Evolutionary conservation across 35 echinoderm and acorn worm genomes (phyloP), one percentile per base, ranked within the genome.

Genomic region (Hemicentrotus pulcherrimus): DNA sequence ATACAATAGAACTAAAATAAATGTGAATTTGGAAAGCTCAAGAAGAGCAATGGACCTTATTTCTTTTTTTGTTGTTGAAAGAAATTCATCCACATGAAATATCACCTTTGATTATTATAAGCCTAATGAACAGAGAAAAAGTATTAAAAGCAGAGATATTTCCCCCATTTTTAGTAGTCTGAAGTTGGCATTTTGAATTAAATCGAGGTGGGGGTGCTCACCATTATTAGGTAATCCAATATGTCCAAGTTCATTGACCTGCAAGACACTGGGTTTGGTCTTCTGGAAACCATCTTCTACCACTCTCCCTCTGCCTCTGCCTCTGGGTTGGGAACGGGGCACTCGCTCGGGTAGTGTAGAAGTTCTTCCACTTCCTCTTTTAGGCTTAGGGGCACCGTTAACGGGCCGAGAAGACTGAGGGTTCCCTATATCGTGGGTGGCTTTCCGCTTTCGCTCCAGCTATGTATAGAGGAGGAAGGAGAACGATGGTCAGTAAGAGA

Each of bases 231-330:
- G 58, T 31, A 50, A 58, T 12, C 47, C 92, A 6, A 15, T 50
- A 47, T 16, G 30, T 32, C 24, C 22, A 15, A 50, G 47, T 5
- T 31, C 47, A 10, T 13, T 18, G 31, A 65, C 12, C 31, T 58
- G 58, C 31, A 58, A 14, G 0, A 94, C 92, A 94, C 46, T 45
- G 11, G 58, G 47, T 31, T 94, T 94, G 31, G 47, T 12, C 32
- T 94, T 30, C 31, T 59, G 24, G 47, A 58, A 32, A 32, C 14
- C 47, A 46, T 32, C 28, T 30, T 47, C 92, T 0, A 32, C 60
- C 92, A 32, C 92, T 46, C 92, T 94, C 32, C 92, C 47, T 94
- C 92, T 94, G 18, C 47, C 58, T 28, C 58, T 28, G 65, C 65
- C 58, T 50, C 58, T 94, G 30, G 47, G 2, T n/a, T 18, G 47